These are phyloP conservation scores for Girardia tigrina DNA, from an alignment of 2,888 invertebrate genomes.

Conservation along the genomic window DNA sequence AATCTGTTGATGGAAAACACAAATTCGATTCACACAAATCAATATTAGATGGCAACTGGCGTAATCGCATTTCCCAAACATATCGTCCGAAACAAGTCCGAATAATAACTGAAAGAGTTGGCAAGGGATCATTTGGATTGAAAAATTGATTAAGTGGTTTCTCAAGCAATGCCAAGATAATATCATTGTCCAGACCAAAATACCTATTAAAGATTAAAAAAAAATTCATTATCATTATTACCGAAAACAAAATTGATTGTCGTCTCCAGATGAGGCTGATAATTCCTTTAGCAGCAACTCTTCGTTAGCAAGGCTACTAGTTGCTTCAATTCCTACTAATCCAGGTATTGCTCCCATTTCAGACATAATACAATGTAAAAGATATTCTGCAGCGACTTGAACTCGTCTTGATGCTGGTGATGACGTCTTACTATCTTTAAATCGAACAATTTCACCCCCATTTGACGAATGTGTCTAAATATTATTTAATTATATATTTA, in stretches of 20 bases:
- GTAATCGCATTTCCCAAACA: conserved; percentile 59
- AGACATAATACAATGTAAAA: conserved; percentile 75
- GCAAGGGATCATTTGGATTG: conserved; percentile 56
- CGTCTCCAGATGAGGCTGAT: conserved; percentile 40
- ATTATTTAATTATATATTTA: background rate
- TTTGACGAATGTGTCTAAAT: background rate
- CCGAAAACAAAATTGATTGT: conserved; percentile 29
- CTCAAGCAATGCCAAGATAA: conserved; percentile 73
- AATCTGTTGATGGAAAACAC: background rate
- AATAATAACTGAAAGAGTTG: conserved; percentile 72
- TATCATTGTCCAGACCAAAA: conserved; percentile 76
- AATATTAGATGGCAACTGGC: conserved; percentile 8
- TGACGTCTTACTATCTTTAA: conserved; percentile 80
- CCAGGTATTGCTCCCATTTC: conserved; percentile 66
- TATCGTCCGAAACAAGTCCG: conserved; percentile 83
- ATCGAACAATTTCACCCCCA: conserved; percentile 11
- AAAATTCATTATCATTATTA: background rate
- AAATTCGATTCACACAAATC: background rate
- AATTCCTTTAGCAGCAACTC: conserved; percentile 65
- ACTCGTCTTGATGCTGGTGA: conserved; percentile 95
- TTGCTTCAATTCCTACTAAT: conserved; percentile 67
- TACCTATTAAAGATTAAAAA: conserved; percentile 58
- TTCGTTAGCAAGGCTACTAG: conserved; percentile 68
- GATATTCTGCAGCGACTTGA: conserved; percentile 83
- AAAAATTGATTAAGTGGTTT: conserved; percentile 56